Evolutionary conservation across 2,113 vertebrate genomes (phyloP).

Genomic region (Mustela lutreola): DNA sequence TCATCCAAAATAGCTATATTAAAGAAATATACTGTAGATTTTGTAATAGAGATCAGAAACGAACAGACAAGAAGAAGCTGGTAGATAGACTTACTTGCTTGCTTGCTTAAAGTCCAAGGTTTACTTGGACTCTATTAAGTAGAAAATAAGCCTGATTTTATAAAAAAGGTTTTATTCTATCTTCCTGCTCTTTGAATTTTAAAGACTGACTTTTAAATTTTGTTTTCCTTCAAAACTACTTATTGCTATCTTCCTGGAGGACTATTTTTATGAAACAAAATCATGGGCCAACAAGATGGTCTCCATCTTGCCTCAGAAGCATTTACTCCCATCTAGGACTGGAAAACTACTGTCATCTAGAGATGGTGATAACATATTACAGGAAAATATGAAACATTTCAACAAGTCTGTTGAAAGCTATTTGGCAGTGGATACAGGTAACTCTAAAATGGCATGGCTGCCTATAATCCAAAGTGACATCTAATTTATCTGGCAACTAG

Average conservation of each 20-base stretch:
- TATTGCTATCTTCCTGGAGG: neutral
- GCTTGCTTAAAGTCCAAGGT: neutral
- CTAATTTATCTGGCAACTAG: neutral
- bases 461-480: neutral
- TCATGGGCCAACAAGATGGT: neutral
- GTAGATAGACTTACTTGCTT: neutral
- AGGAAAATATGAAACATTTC: neutral
- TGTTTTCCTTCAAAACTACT: slow-evolving; percentile 27
- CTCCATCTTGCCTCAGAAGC: neutral
- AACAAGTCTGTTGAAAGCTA: neutral
- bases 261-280: neutral
- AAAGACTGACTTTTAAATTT: neutral
- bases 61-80: neutral
- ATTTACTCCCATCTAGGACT: neutral
- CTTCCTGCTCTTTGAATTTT: neutral
- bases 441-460: neutral
- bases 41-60: neutral
- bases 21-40: neutral
- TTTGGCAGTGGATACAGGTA: neutral
- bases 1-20: neutral
- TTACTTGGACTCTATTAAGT: neutral
- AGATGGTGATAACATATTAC: neutral
- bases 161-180: neutral
- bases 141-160: neutral
- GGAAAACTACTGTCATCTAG: neutral